These are phyloP conservation scores for Microcebus griseorufus DNA, from an alignment of 2,113 vertebrate genomes.

Conservation along the genomic window DNA sequence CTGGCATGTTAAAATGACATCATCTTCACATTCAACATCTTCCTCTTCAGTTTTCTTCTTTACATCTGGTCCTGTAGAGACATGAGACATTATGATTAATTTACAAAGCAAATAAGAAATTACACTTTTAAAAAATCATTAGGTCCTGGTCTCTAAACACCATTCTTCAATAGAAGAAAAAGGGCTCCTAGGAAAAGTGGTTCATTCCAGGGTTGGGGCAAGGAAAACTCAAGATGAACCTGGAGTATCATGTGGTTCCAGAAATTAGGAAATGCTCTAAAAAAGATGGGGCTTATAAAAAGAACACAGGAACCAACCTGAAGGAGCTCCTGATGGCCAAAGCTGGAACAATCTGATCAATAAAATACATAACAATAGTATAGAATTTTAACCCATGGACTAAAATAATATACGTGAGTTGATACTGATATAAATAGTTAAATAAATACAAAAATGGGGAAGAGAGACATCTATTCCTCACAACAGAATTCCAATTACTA, in stretches of 20 bases:
- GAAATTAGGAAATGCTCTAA: not conserved
- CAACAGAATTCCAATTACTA: not conserved
- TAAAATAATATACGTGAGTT: not conserved
- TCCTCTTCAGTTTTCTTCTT: constrained; percentile 84
- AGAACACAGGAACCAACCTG: not conserved
- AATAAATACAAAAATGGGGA: not conserved
- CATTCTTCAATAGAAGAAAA: constrained; percentile 15
- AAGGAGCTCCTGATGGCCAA: not conserved
- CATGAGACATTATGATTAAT: not conserved
- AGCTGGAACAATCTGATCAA: not conserved
- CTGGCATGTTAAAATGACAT: constrained; percentile 69
- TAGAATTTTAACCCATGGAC: not conserved
- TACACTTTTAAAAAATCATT: not conserved
- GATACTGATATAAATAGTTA: not conserved
- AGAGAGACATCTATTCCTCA: not conserved
- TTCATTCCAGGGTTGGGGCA: not conserved
- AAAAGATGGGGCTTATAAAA: not conserved
- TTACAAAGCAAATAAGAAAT: not conserved
- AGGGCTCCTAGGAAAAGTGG: not conserved
- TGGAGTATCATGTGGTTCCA: not conserved
- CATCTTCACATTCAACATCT: constrained; percentile 71
- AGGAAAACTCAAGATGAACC: not conserved
- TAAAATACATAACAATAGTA: not conserved
- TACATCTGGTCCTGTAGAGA: constrained; percentile 75
- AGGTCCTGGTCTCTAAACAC: not conserved